phyloP scores from a whole-genome alignment of 2,113 vertebrate species.

The Ictalurus furcatus region DNA sequence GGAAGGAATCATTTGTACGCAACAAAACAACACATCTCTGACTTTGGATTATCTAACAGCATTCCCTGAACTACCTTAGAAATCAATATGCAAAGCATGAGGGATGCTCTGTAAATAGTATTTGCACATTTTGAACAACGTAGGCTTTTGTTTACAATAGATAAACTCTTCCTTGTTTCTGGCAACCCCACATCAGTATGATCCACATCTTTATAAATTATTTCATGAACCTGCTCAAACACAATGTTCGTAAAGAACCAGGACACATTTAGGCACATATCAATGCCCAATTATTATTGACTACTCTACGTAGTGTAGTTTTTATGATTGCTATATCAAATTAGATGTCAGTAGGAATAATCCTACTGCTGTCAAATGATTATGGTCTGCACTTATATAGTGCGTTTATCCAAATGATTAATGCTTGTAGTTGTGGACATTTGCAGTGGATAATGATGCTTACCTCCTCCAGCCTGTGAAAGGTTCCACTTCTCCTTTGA shows the following conservation, averaged over 20 bases:
- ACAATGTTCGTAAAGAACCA: background rate
- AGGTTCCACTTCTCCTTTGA: constrained; percentile 76
- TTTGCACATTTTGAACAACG: background rate
- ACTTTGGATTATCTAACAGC: background rate
- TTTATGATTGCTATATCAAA: background rate
- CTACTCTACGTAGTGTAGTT: background rate
- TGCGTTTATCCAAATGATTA: background rate
- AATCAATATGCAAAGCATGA: background rate
- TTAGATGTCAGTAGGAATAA: background rate
- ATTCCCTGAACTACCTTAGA: background rate
- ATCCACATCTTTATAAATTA: background rate
- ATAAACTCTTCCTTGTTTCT: background rate
- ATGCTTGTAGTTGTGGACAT: background rate
- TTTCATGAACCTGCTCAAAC: background rate
- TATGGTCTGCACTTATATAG: no score
- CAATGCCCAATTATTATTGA: background rate
- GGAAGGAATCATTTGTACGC: background rate
- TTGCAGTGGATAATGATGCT: constrained; percentile 38
- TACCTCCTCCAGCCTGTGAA: constrained; percentile 92
- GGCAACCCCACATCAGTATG: background rate
- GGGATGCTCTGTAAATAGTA: background rate
- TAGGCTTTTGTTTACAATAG: background rate
- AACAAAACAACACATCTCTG: background rate
- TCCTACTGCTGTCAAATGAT: background rate
- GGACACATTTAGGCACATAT: background rate